Base-by-base conservation (phyloP, 64 coral and sea anemone genomes). In the Astreopora myriophthalma region DNA sequence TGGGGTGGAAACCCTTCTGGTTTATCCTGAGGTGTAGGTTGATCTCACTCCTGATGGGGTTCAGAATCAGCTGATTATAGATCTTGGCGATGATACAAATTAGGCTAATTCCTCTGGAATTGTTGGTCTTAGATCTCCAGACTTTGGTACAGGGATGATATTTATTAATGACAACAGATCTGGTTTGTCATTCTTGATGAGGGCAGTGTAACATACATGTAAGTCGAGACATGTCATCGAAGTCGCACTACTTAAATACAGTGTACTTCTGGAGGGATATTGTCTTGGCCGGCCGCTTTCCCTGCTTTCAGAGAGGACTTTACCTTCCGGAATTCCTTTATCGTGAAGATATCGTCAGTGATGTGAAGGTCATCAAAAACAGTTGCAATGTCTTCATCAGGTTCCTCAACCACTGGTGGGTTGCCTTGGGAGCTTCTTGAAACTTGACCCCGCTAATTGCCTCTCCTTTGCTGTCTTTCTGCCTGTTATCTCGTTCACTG, bases 381-480 rank as follows among this genome's bases (percentile, higher is more conserved):
- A 10, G 8, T 73, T 51, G 34, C 23, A 5, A 63, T 17, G 57
- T 82, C 42, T 19, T 82, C 42, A 82, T 60, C 78, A 14, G 44
- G 40, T 22, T 79, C 75, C 19, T 40, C 34, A 6, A 40, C 36
- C 23, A 51, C 46, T 73, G 85, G 85, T 23, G 70, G 86, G 44
- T 75, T 75, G 36, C 86, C 70, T 8, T 75, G n/a, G 71, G 29
- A 88, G 71, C 9, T 88, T 88, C 42, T 62, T 75, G 46, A 88
- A 88, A 60, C 87, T 90, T 75, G 31, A 36, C 69, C 74, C 89
- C 49, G 16, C 20, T 28, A 77, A 25, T 82, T 91, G 76, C 35
- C 76, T 64, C 71, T 71, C 89, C 48, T 89, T 89, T 69, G 87
- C 87, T 67, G n/a, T 89, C 71, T 91, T 91, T 61, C 76, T 80